Base-by-base conservation (phyloP, 2,797 vertebrate species). In the Oreonectes daqikongensis region DNA sequence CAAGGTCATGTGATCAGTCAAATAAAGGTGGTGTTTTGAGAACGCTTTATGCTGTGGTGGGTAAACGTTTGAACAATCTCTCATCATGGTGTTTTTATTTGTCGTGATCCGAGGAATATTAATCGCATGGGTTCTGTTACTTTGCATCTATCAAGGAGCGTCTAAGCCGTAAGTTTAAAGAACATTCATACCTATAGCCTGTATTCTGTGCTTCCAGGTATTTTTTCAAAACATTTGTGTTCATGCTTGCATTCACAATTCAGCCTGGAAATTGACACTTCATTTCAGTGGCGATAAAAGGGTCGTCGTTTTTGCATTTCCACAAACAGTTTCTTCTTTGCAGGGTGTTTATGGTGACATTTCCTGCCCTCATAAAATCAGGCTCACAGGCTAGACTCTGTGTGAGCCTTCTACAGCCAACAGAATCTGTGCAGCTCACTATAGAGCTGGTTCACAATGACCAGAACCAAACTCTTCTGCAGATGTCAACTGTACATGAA, bases 371-470 rank as follows among this genome's bases (percentile, higher is more conserved):
- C 17, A 82, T 92, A 24, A 86, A 87, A 55, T 83, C 89, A 3
- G 92, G 87, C 65, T 81, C 86, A 18, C 30, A 87, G n/a, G 78
- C 84, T 22, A 85, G 77, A 24, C 75, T 92, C 3, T 93, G 91
- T 69, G 48, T 26, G 0, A 91, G 82, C 81, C 84, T 93, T 75
- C 44, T 91, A 70, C 81, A 89, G 18, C 87, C 88, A 28, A 87
- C 81, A 1, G 87, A 93, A 81, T 82, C 78, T 65, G n/a, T 93
- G 73, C 22, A 22, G 8, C 84, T 92, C 85, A 90, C 79, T 0
- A 71, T 92, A 57, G 78, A 84, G 32, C 82, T 93, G 63, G 76
- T 30, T 48, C 61, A 85, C 2, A 0, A 42, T 0, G 50, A 80
- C 1, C 4, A 73, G 15, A 89, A 72, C 32, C 83, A 0, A 14